phyloP scores from a whole-genome alignment of 2,113 vertebrate species.

The Urocitellus parryii region DNA sequence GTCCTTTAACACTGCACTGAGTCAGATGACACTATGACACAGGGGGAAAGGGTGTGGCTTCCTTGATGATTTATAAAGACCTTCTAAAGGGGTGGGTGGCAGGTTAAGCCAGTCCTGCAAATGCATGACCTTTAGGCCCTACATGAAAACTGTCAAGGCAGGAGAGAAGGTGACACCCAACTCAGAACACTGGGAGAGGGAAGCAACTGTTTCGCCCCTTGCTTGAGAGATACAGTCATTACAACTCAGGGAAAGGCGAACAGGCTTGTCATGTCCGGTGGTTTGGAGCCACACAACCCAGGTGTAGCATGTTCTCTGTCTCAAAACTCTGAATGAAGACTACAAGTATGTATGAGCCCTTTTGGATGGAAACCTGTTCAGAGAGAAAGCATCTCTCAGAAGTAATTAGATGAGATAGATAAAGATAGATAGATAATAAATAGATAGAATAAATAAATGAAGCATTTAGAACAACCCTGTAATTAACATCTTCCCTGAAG shows the following conservation, averaged over 20 bases:
- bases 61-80: background rate
- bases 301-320: no score
- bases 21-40: background rate
- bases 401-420: background rate
- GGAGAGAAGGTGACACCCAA: background rate
- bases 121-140: background rate
- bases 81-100: background rate
- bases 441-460: background rate
- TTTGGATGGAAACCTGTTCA: background rate
- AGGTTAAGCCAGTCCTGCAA: background rate
- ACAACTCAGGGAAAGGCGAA: no score
- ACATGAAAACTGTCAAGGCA: background rate
- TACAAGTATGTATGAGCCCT: rapidly evolving
- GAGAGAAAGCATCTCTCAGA: background rate
- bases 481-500: background rate
- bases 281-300: background rate
- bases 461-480: background rate
- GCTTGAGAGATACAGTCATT: background rate
- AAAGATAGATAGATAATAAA: background rate
- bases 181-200: background rate
- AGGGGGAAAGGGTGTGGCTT: background rate
- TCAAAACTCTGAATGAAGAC: background rate
- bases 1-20: background rate
- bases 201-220: background rate
- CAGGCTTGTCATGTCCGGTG: rapidly evolving